phyloP scores from a whole-genome alignment of 2,113 vertebrate species.

The Actinemys pallida region DNA sequence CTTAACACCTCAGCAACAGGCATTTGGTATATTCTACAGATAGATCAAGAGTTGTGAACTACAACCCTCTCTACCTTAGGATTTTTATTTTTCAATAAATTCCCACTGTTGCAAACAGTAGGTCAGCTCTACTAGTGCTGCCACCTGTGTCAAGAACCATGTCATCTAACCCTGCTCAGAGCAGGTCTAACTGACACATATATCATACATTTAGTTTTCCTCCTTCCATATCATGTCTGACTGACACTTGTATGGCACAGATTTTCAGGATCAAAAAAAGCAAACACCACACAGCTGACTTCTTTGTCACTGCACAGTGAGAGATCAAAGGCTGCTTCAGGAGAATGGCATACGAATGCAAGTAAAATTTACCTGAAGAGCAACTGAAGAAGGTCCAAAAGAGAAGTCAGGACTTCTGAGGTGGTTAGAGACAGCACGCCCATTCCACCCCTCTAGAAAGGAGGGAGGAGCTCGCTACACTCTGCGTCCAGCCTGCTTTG shows the following conservation, averaged over 20 bases:
- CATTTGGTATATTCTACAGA: background rate
- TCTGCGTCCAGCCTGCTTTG: background rate
- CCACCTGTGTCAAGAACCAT: background rate
- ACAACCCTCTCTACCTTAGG: background rate
- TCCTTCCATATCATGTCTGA: background rate
- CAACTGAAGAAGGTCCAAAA: background rate
- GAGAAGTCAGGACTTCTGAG: background rate
- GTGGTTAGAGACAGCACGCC: accelerated
- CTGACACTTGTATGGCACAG: background rate
- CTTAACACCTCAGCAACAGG: background rate
- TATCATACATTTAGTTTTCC: background rate
- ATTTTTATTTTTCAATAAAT: background rate
- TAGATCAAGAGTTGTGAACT: background rate
- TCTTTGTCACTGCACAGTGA: background rate
- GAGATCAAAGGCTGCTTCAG: background rate
- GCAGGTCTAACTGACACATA: background rate
- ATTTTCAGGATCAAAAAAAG: background rate
- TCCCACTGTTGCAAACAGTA: background rate
- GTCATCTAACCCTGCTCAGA: background rate
- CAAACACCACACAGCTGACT: background rate
- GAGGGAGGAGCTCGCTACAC: background rate
- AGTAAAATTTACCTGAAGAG: background rate
- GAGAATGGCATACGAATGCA: accelerated
- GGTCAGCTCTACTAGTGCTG: background rate
- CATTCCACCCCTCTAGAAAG: background rate